Conservation (phyloP, 1,140 invertebrate genomes). For the Schmidtea mediterranea region DNA sequence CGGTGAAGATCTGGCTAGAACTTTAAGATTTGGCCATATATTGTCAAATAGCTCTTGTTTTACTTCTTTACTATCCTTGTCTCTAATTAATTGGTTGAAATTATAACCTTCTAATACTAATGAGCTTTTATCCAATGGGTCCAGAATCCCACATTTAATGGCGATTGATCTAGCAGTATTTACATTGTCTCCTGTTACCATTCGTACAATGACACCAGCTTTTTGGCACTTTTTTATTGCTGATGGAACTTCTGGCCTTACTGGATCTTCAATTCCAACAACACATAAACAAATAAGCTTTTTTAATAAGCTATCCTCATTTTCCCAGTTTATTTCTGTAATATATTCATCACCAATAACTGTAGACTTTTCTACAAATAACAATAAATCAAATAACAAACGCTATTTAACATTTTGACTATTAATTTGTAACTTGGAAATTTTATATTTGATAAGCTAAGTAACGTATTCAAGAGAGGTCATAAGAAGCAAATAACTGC, state of each 20-base stretch:
- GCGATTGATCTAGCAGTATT: conserved; percentile 94
- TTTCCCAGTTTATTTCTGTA: too few species aligned
- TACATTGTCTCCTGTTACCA: conserved; percentile 99
- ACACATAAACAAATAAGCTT: conserved; percentile 67
- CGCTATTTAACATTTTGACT: too few species aligned
- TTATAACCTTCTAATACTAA: conserved; percentile 88
- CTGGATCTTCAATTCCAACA: conserved; percentile 94
- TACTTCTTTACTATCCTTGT: conserved; percentile 39
- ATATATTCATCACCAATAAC: too few species aligned
- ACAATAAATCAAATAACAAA: too few species aligned
- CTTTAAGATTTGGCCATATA: conserved; percentile 80
- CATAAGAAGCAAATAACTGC: too few species aligned
- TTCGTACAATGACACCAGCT: conserved; percentile 91
- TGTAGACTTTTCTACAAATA: too few species aligned
- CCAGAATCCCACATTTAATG: conserved; percentile 78
- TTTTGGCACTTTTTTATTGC: conserved; percentile 77
- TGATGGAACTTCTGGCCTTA: conserved; percentile 76
- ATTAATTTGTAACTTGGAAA: too few species aligned
- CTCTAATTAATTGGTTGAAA: conserved; percentile 71
- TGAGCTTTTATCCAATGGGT: conserved; percentile 68
- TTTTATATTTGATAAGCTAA: too few species aligned
- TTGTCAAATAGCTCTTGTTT: neutral
- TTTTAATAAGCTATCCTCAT: too few species aligned
- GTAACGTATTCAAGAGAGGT: too few species aligned
- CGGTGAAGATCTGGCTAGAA: conserved; percentile 72